Conservation (phyloP, 2,888 invertebrate species). For the Drosophila ochracea region DNA sequence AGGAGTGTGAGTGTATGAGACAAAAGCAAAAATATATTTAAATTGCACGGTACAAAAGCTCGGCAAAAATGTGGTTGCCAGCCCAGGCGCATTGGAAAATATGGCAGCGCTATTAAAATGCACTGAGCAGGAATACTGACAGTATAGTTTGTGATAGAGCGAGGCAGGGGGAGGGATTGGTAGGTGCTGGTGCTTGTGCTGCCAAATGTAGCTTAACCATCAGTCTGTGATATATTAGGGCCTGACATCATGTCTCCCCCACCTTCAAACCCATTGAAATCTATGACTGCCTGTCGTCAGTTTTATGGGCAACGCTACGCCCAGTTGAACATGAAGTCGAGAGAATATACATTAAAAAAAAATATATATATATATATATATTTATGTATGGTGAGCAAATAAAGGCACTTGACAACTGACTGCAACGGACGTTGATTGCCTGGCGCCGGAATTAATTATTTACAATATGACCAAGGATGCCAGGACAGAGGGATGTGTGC, state of each 20-base stretch:
- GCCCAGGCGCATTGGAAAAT: slow-evolving; percentile 23
- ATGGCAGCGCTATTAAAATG: slow-evolving; percentile 65
- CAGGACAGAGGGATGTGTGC: not conserved
- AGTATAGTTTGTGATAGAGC: not conserved
- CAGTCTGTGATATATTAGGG: slow-evolving; percentile 33
- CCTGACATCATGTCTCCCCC: slow-evolving; percentile 2
- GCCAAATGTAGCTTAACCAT: slow-evolving; percentile 67
- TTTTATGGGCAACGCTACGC: slow-evolving; percentile 55
- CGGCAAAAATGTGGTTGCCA: slow-evolving; percentile 28
- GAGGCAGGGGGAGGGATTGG: not conserved
- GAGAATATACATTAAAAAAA: slow-evolving; percentile 6
- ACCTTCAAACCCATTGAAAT: slow-evolving; percentile 35
- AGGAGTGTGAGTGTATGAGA: not conserved
- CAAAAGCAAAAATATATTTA: slow-evolving; percentile 41
- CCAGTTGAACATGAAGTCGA: slow-evolving; percentile 47
- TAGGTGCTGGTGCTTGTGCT: slow-evolving; percentile 5
- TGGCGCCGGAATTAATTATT: slow-evolving; percentile 72
- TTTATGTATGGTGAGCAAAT: slow-evolving; percentile 31
- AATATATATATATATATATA: too few species aligned
- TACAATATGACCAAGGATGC: slow-evolving; percentile 37
- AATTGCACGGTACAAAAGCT: slow-evolving; percentile 46
- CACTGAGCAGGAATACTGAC: slow-evolving; percentile 57
- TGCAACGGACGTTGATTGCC: slow-evolving; percentile 71
- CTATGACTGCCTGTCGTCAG: slow-evolving; percentile 67
- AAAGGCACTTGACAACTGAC: slow-evolving; percentile 72